Conservation (phyloP, 2,888 invertebrate species). For the Eilema sororculum region DNA sequence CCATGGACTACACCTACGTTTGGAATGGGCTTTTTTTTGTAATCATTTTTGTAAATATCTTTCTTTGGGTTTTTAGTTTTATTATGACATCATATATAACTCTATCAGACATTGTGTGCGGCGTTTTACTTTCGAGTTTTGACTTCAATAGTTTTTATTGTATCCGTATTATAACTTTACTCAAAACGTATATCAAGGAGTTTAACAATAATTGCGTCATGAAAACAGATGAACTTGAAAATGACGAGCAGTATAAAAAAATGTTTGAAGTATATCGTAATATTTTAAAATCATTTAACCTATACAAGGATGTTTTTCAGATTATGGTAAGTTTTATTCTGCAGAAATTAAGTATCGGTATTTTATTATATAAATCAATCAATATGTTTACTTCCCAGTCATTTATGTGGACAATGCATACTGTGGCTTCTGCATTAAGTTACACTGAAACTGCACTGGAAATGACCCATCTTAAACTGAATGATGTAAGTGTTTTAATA, state of each 20-base stretch:
- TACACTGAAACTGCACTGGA: slow-evolving; percentile 1
- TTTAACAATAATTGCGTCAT: background rate
- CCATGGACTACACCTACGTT: background rate
- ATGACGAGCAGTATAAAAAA: background rate
- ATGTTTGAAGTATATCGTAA: background rate
- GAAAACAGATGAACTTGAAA: background rate
- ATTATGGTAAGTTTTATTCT: background rate
- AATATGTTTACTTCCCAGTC: background rate
- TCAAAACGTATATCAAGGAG: background rate
- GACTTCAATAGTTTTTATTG: background rate
- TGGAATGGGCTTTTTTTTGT: background rate
- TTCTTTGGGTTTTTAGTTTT: background rate
- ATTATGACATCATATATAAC: background rate
- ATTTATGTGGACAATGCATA: background rate
- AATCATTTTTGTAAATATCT: background rate
- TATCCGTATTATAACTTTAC: background rate
- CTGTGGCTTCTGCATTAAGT: background rate
- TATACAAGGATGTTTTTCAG: slow-evolving; percentile 7
- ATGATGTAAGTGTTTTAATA: background rate
- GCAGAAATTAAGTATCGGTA: background rate
- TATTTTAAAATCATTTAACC: slow-evolving; percentile 8
- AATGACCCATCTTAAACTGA: background rate
- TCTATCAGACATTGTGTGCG: background rate
- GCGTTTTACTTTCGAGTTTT: background rate
- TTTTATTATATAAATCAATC: background rate